These are phyloP conservation scores for Diadophis punctatus DNA, from an alignment of 2,113 vertebrate genomes.

Conservation along the genomic window DNA sequence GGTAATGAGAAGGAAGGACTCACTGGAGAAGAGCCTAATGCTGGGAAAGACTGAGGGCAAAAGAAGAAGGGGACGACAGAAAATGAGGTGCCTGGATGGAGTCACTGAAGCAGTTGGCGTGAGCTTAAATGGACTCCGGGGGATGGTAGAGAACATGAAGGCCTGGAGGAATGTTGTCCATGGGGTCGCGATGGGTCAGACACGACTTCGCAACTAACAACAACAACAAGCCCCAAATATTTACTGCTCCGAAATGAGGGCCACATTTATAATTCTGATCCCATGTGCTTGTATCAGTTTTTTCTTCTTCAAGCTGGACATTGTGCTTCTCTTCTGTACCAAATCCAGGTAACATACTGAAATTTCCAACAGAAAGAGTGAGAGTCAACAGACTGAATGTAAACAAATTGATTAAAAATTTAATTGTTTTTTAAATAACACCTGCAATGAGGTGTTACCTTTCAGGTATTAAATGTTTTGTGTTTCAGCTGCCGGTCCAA, in stretches of 20 bases:
- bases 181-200: too few relatives aligned
- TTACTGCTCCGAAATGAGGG: not conserved
- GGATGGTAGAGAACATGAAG: too few relatives aligned
- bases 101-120: too few relatives aligned
- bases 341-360: not conserved
- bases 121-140: too few relatives aligned
- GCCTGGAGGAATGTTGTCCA: too few relatives aligned
- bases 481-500: not conserved
- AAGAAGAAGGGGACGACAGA: too few relatives aligned
- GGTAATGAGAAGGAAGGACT: too few relatives aligned
- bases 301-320: not conserved
- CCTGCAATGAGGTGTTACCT: not conserved
- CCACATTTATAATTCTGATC: not conserved
- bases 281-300: not conserved
- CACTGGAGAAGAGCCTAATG: too few relatives aligned
- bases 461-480: not conserved
- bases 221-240: not conserved
- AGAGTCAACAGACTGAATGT: not conserved
- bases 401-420: not conserved
- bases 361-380: not conserved
- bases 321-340: not conserved
- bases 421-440: not conserved
- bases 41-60: too few relatives aligned
- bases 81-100: too few relatives aligned
- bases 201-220: too few relatives aligned